Evolutionary conservation across 2,888 invertebrate genomes (phyloP), one percentile per base, ranked within the genome.

Genomic region (Parnassius smintheus): DNA sequence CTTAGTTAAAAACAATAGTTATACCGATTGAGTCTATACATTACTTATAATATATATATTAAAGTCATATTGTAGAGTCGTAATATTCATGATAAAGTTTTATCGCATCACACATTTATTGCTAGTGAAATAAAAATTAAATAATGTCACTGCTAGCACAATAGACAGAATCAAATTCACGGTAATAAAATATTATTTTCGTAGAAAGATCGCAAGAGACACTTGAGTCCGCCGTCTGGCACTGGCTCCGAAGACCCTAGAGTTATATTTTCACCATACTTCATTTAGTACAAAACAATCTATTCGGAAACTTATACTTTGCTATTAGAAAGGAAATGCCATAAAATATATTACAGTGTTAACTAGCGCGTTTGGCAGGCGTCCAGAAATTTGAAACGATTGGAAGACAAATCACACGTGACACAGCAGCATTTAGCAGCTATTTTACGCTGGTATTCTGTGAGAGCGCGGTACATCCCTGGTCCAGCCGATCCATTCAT

Each of bases 151-250:
- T 68, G 68, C 70, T 69, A 69, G 73, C 68, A 77, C 77, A 76
- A 75, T 74, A 78, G 72, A 69, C 69, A 72, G 75, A 18, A 25
- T 3, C 78, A 80, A 81, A 77, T 82, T 78, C 75, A 75, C 72
- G 66, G 75, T 79, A 83, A 86, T 85, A 88, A 88, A 87, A 88
- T 87, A 86, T 87, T 80, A 88, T 88, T 85, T 85, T 86, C 84
- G 83, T 86, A 80, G 77, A 81, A 83, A 78, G 77, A 85, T 86
- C 86, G 81, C 78, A 71, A 82, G 76, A 80, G 81, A 75, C 18
- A 18, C 18, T 18, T 18, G n/a, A 18, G 18, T 18, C 18, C 18
- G 18, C 18, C 18, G 18, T 18, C 0, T 82, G 79, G 69, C 70
- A 65, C 78, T 80, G 76, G 77, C 72, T 76, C 75, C 77, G 77